Conservation (phyloP, 2,888 invertebrate genomes). For the Nomada fabriciana region DNA sequence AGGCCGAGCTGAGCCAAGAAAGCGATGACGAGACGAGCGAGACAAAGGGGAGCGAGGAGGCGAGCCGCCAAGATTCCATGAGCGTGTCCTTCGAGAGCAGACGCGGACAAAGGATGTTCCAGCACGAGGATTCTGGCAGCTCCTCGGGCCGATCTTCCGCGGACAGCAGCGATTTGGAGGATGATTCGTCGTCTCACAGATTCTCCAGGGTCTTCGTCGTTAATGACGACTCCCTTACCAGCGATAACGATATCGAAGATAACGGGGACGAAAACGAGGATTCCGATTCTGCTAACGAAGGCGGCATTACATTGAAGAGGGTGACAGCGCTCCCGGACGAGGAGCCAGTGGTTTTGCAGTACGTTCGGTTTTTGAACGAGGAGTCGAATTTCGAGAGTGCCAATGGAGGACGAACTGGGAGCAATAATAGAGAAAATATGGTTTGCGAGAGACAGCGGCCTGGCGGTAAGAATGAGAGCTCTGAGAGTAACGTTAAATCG, state of each 20-base stretch:
- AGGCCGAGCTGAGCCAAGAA: constrained; percentile 22
- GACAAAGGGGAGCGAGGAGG: constrained; percentile 51
- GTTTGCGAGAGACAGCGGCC: constrained; percentile 6
- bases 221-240: constrained; percentile 82
- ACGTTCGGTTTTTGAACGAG: constrained; percentile 77
- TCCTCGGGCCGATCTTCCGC: constrained; percentile 83
- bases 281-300: constrained; percentile 76
- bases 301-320: constrained; percentile 74
- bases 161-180: constrained; percentile 82
- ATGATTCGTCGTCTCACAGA: constrained; percentile 81
- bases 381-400: constrained; percentile 63
- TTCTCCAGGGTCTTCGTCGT: constrained; percentile 84
- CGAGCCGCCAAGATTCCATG: constrained; percentile 50
- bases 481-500: background rate
- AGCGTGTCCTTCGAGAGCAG: constrained; percentile 62
- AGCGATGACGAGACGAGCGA: constrained; percentile 57
- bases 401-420: constrained; percentile 1
- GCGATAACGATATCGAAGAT: constrained; percentile 82
- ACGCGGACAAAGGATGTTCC: constrained; percentile 75
- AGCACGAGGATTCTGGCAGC: constrained; percentile 79
- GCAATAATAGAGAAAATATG: constrained; percentile 18
- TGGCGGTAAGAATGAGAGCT: background rate
- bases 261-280: constrained; percentile 77
- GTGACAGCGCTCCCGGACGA: constrained; percentile 75
- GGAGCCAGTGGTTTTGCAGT: constrained; percentile 78